Percentiles rank a stretch among this genome's conserved stretches.
Evolutionary conservation across 2,888 invertebrate species (phyloP).

Genomic region (Argynnis bischoffii): DNA sequence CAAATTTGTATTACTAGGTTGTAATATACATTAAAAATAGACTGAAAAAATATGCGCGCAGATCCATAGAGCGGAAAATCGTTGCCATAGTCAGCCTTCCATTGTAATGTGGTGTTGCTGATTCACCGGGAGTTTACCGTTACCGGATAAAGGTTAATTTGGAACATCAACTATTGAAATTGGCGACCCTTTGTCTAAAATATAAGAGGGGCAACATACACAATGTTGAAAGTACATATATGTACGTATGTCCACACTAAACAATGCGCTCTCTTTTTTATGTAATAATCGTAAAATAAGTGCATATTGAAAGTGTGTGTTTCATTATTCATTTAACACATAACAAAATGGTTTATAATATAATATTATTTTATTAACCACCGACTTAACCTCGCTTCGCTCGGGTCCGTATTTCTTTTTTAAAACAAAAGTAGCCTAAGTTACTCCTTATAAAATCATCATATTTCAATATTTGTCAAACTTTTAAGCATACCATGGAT

Average conservation of each 20-base stretch:
- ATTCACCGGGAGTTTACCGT: constrained; percentile 61
- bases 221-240: not conserved
- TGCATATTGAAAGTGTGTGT: not conserved
- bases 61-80: constrained; percentile 62
- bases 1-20: not conserved
- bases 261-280: constrained; percentile 13
- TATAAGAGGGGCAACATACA: constrained; percentile 19
- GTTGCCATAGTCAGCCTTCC: constrained; percentile 57
- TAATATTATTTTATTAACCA: no score
- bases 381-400: no score
- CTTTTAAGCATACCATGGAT: no score
- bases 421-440: no score
- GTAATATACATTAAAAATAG: not conserved
- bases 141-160: constrained; percentile 50
- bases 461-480: no score
- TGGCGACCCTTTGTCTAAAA: constrained; percentile 32
- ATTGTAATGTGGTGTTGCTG: constrained; percentile 56
- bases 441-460: no score
- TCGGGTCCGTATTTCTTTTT: no score
- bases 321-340: no score
- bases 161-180: constrained; percentile 38
- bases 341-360: no score
- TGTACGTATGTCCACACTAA: not conserved
- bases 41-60: not conserved
- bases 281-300: not conserved